Evolutionary conservation across 2,797 vertebrate species (phyloP).

Genomic region (Ctenochaetus hawaiiensis): DNA sequence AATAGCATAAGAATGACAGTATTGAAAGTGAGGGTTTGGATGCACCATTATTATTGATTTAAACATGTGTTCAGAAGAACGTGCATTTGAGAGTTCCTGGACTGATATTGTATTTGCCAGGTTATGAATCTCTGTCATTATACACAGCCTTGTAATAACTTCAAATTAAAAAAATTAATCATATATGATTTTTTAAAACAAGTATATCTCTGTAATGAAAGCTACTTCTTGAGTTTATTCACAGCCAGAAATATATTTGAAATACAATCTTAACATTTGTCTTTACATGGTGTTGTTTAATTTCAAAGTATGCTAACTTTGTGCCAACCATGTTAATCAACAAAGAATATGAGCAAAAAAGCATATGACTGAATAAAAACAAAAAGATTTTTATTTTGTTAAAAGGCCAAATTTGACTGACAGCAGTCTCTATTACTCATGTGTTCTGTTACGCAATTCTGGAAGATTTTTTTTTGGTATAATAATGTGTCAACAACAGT

Average conservation of each 20-base stretch:
- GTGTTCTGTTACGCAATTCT: neutral
- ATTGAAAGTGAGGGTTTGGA: neutral
- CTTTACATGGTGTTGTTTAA: neutral
- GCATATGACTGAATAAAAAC: neutral
- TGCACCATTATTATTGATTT: neutral
- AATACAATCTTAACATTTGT: no score
- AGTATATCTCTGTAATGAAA: neutral
- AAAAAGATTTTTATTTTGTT: neutral
- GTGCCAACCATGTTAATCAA: neutral
- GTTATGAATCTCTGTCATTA: slow-evolving; percentile 4
- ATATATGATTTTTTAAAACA: slow-evolving; percentile 7
- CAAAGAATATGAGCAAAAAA: neutral
- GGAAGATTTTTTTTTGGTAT: neutral
- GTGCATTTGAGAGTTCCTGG: slow-evolving; percentile 7
- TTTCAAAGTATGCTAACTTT: neutral
- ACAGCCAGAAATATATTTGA: neutral
- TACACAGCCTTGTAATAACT: neutral
- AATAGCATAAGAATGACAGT: neutral
- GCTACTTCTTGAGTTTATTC: neutral
- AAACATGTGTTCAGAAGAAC: neutral
- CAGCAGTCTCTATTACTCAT: neutral
- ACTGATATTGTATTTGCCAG: neutral
- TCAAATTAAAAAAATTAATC: neutral
- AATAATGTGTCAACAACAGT: neutral
- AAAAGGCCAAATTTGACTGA: neutral